These are phyloP conservation scores for Calameuta filiformis DNA, from an alignment of 2,888 invertebrate genomes.

Conservation along the genomic window DNA sequence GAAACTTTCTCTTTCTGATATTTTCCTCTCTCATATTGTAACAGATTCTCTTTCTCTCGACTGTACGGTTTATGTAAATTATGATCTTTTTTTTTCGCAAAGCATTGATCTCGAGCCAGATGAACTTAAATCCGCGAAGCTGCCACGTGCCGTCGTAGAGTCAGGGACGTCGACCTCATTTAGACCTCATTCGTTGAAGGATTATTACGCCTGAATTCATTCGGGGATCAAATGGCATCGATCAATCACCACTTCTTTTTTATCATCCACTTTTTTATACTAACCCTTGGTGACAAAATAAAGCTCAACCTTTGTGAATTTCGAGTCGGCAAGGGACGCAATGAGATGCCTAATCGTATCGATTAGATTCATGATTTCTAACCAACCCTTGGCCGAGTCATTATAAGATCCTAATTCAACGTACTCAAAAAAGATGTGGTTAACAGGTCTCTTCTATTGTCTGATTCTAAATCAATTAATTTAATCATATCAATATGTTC, in stretches of 20 bases:
- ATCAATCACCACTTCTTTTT: not conserved
- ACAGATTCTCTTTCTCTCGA: not conserved
- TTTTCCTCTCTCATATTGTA: not conserved
- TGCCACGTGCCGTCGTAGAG: not conserved
- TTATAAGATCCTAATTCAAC: not conserved
- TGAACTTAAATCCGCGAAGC: not conserved
- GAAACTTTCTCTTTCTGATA: not conserved
- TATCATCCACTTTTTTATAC: not conserved
- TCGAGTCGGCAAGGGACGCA: not conserved
- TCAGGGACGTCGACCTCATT: not conserved
- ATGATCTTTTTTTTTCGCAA: not conserved
- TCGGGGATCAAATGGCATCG: not conserved
- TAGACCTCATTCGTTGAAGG: not conserved
- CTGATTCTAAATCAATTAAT: not conserved
- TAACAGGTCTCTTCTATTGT: not conserved
- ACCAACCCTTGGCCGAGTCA: not conserved
- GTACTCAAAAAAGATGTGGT: not conserved
- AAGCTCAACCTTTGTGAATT: not conserved
- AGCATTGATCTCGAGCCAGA: not conserved
- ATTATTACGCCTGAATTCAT: not conserved
- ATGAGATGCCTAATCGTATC: not conserved
- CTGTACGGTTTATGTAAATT: not conserved
- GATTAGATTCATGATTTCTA: not conserved
- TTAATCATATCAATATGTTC: not conserved
- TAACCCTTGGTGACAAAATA: not conserved